Base-by-base conservation (phyloP, 2,888 invertebrate genomes). In the Stratiomys singularior region DNA sequence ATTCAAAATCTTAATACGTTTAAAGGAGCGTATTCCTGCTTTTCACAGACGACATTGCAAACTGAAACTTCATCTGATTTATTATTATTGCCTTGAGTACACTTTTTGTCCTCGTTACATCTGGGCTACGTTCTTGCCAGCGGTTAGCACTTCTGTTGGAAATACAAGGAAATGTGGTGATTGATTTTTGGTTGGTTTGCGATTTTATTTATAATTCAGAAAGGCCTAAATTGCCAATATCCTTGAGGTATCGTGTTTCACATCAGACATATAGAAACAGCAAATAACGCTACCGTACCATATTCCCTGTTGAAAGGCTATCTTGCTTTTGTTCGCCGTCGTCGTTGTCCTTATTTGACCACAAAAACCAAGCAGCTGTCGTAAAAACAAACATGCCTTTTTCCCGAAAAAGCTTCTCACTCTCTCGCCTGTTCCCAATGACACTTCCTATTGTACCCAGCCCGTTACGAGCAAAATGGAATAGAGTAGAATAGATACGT, bases 161-260 rank as follows among this genome's bases (percentile, higher is more conserved):
- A 71, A 71, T 46, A 23, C 46, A 52, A 71, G 28, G 52, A 23
- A 71, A 27, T 0, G 44, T 37, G 66, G 44, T 66, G 71, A 72
- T 56, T 52, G 72, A 52, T 56, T 72, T 28, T 72, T 18, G 52
- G 72, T 18, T 37, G 72, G 56, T 25, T 23, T 37, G 23, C 60
- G 37, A 15, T 74, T 58, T 60, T 74, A 74, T 74, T 74, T 74
- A 74, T 74, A 74, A 72, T 72, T 56, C 30, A 72, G 56, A 52
- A 56, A 72, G 44, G 58, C 30, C 74, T 60, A 58, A 74, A 74
- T 58, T 56, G 60, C 58, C 37, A 74, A 74, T 74, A 58, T 74
- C 58, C 74, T 74, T 74, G 74, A 30, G 74, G 58, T 74, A 74
- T 74, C 21, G 13, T 58, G 23, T 74, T 74, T 37, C 74, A 44